Conservation (phyloP, 1,140 invertebrate genomes). For the Metopolophium dirhodum region DNA sequence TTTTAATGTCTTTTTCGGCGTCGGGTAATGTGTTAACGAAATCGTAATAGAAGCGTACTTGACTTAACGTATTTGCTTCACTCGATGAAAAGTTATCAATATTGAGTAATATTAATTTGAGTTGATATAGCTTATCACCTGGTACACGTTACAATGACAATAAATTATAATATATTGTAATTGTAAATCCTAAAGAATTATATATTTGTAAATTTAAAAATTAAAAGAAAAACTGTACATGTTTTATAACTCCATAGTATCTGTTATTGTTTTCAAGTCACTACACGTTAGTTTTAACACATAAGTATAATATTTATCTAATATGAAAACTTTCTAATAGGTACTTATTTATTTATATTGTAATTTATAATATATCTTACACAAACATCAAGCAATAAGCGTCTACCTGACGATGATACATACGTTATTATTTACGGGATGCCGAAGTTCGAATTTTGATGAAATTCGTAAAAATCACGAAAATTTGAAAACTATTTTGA, state of each 20-base stretch:
- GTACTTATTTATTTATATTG: neutral
- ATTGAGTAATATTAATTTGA: neutral
- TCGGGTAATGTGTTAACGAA: neutral
- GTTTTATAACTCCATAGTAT: neutral
- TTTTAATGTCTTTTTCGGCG: neutral
- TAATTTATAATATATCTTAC: no score
- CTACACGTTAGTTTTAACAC: no score
- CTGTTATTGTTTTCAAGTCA: neutral
- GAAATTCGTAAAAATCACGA: no score
- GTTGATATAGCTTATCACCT: no score
- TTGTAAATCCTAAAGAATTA: neutral
- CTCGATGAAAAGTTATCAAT: neutral
- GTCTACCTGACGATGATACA: no score
- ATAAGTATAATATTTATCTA: no score
- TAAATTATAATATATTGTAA: neutral
- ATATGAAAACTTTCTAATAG: neutral
- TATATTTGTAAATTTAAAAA: neutral
- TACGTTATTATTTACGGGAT: no score
- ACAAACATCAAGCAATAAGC: no score
- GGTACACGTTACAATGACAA: neutral
- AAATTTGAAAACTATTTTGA: no score
- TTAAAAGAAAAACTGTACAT: neutral
- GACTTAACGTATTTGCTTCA: neutral
- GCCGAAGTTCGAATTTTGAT: no score
- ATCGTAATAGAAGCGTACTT: neutral